phyloP scores from a whole-genome alignment of 2,888 invertebrate species.

The Papilio gigon region DNA sequence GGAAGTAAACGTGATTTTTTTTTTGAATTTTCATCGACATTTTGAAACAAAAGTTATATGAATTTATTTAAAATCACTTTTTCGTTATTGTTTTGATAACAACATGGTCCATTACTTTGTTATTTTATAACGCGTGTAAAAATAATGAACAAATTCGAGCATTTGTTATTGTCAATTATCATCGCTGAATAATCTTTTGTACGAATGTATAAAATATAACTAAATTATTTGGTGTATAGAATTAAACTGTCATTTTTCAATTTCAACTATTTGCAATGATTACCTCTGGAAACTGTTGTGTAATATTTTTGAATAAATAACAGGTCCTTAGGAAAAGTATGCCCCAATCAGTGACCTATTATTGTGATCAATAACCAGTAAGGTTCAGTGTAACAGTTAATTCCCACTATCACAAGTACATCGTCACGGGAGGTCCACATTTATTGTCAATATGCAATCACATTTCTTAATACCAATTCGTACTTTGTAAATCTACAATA shows the following conservation, averaged over 20 bases:
- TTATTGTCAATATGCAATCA: too few relatives aligned
- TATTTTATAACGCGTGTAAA: not conserved
- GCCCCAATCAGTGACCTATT: too few relatives aligned
- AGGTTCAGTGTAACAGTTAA: too few relatives aligned
- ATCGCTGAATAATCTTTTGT: constrained; percentile 7
- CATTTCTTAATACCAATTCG: not conserved
- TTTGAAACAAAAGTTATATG: not conserved
- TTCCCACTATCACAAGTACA: too few relatives aligned
- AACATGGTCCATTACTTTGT: not conserved
- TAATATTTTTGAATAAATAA: too few relatives aligned
- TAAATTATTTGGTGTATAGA: constrained; percentile 6
- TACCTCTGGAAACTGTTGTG: too few relatives aligned
- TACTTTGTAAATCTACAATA: constrained; percentile 10
- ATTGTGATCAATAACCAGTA: too few relatives aligned
- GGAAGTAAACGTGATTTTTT: not conserved
- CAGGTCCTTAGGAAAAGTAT: too few relatives aligned
- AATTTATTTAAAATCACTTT: constrained; percentile 21
- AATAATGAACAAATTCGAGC: not conserved
- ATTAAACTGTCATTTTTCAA: constrained; percentile 10
- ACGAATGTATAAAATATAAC: constrained; percentile 5
- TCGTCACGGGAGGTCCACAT: too few relatives aligned
- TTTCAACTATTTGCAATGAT: too few relatives aligned
- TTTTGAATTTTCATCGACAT: not conserved
- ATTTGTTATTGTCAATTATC: constrained; percentile 38
- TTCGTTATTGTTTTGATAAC: not conserved